These are phyloP conservation scores for Thymelicus sylvestris DNA, from an alignment of 2,888 invertebrate species.

Conservation along the genomic window DNA sequence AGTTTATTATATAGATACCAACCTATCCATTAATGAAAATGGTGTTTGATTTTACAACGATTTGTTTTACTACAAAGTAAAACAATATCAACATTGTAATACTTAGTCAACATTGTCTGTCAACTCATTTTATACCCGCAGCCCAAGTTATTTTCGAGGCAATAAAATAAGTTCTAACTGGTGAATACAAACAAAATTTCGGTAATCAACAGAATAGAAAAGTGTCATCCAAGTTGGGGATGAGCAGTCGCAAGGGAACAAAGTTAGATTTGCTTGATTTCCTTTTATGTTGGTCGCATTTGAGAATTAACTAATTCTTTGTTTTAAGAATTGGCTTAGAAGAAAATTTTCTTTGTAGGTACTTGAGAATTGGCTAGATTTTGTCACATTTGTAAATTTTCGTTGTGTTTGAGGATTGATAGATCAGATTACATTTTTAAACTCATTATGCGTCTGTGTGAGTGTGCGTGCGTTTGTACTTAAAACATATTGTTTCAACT, in stretches of 20 bases:
- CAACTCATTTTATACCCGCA: slow-evolving; percentile 32
- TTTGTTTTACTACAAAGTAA: too few relatives aligned
- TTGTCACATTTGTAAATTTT: too few relatives aligned
- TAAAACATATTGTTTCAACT: too few relatives aligned
- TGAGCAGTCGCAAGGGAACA: slow-evolving; percentile 9
- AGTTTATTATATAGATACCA: too few relatives aligned
- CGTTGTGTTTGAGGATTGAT: too few relatives aligned
- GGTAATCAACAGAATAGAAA: slow-evolving; percentile 36
- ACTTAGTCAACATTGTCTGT: slow-evolving; percentile 10
- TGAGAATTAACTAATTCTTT: not conserved
- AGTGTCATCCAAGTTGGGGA: slow-evolving; percentile 18
- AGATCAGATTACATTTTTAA: too few relatives aligned
- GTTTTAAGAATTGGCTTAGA: not conserved
- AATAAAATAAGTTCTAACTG: slow-evolving; percentile 40
- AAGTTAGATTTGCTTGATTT: slow-evolving; percentile 18
- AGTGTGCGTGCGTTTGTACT: too few relatives aligned
- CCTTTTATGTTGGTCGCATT: not conserved
- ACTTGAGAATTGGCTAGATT: not conserved
- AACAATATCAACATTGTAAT: too few relatives aligned
- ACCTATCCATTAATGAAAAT: too few relatives aligned
- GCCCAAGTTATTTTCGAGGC: slow-evolving; percentile 34
- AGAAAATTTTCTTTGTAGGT: too few relatives aligned
- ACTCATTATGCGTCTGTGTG: too few relatives aligned
- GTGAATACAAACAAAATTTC: slow-evolving; percentile 39
- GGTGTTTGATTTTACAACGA: too few relatives aligned